Conservation (phyloP, 2,113 vertebrate species). For the Microcebus tavaratra region DNA sequence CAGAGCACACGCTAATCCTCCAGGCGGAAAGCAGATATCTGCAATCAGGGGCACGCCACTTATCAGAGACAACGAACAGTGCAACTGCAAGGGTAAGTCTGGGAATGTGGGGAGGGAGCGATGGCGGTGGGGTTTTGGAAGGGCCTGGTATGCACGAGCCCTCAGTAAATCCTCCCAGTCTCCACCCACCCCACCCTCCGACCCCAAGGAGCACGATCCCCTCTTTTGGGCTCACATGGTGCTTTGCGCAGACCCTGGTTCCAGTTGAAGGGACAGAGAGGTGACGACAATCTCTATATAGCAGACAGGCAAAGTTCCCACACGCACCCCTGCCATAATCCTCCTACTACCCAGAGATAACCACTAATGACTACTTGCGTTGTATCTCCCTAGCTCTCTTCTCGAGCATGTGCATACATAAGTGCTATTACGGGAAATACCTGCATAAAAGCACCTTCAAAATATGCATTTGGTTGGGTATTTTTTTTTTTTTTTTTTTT, state of each 20-base stretch:
- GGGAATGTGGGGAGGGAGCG: neutral
- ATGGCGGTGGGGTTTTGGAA: neutral
- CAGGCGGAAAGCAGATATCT: neutral
- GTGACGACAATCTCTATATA: fast-evolving
- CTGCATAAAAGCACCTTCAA: fast-evolving
- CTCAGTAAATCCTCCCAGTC: too few species aligned
- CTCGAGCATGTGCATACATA: fast-evolving
- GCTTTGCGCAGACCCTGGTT: neutral
- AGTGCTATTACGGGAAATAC: fast-evolving
- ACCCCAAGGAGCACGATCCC: fast-evolving
- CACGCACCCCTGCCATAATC: fast-evolving
- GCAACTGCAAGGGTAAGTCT: neutral
- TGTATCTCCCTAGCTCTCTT: neutral
- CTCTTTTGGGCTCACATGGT: fast-evolving
- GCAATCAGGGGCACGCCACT: neutral
- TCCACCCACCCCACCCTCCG: too few species aligned
- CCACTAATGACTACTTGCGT: fast-evolving
- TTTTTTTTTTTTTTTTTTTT: neutral
- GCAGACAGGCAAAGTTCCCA: neutral
- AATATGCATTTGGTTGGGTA: neutral
- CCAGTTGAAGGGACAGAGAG: too few species aligned
- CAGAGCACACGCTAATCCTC: neutral
- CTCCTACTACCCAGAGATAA: neutral
- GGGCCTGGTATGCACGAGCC: too few species aligned
- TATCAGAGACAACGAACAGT: neutral